Base-by-base conservation (phyloP, 2,888 invertebrate species). In the Drosophila paucipuncta region DNA sequence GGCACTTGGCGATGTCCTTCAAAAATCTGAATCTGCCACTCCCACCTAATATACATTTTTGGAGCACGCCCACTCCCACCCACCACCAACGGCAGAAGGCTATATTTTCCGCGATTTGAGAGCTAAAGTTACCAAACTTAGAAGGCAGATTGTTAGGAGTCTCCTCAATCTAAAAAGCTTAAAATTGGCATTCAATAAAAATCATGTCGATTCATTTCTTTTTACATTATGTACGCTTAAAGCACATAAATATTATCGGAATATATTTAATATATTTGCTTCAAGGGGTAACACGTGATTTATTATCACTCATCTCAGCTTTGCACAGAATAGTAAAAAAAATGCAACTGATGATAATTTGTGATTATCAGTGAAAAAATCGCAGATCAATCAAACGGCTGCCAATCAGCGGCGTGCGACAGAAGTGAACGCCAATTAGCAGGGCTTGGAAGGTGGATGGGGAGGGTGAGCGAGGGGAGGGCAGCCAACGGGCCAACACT, bases 351-450 rank as follows among this genome's bases (percentile, higher is more conserved):
- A 69, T 47, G 41, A 59, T 62, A 39, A 2, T 57, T 47, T 28
- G 59, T 39, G 57, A 59, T 79, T 55, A 79, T 85, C 80, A 76
- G 59, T 53, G 50, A 31, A 37, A 47, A 33, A 61, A 77, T 53
- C 75, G 39, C 49, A 50, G 65, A 79, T 76, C 79, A 66, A 75
- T 61, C 39, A 59, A 68, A 52, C 31, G 39, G 50, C 61, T 72
- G 61, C 37, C 62, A 78, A 82, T 75, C 64, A 72, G 39, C 33
- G 85, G 80, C 88, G 83, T 82, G 85, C 77, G 85, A 73, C 68
- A 41, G 41, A 55, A 73, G 43, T 30, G 37, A 33, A 25, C 9
- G 16, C 31, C 37, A 33, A 16, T 33, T n/a, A n/a, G 25, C 25
- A n/a, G 30, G 9, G 28, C 16, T n/a, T 10, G 1, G 13, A 18